Evolutionary conservation across 1,140 invertebrate species (phyloP), one percentile per base, ranked within the genome.

Genomic region (Penaeus japonicus): DNA sequence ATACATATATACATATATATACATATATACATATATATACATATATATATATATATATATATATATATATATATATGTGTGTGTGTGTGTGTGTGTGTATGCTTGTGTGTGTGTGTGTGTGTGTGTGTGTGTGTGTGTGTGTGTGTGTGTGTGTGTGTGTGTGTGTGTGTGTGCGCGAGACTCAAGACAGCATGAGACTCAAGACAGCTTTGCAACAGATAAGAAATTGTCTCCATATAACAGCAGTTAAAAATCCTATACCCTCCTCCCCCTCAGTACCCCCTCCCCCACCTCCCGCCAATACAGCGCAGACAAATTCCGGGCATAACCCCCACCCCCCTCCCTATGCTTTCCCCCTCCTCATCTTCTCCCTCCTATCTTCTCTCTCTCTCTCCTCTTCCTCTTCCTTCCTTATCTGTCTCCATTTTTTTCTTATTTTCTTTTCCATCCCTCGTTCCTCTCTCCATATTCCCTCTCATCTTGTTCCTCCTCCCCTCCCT

Each of bases 91-190:
- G 27, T 84, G 10, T 84, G 59, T 53, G n/a, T 54, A 47, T 75
- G 15, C 15, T 7, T 47, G 62, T 84, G 65, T 75, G 35, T 84
- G 62, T 75, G 62, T 84, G n/a, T 84, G 82, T 62, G 18, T 47
- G 10, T 84, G 59, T 84, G 59, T 84, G 32, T 35, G 32, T 47
- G 15, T 22, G 47, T 57, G 53, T 22, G 53, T 39, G 53, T 81
- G 79, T n/a, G 79, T 57, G 79, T 81, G 79, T 57, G 79, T 81
- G 65, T 65, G 54, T 65, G 39, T 4, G 7, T 47, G 35, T 73
- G 62, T 84, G 57, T 65, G 22, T 84, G 65, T 39, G 53, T 35
- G n/a, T 57, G n/a, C 20, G n/a, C n/a, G n/a, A n/a, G n/a, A n/a
- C n/a, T n/a, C n/a, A n/a, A n/a, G n/a, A 47, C 10, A 47, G 47